Percentiles rank a stretch among this genome's conserved stretches.
Evolutionary conservation across 2,113 vertebrate species (phyloP).

Genomic region (Leptobrachium ailaonicum): DNA sequence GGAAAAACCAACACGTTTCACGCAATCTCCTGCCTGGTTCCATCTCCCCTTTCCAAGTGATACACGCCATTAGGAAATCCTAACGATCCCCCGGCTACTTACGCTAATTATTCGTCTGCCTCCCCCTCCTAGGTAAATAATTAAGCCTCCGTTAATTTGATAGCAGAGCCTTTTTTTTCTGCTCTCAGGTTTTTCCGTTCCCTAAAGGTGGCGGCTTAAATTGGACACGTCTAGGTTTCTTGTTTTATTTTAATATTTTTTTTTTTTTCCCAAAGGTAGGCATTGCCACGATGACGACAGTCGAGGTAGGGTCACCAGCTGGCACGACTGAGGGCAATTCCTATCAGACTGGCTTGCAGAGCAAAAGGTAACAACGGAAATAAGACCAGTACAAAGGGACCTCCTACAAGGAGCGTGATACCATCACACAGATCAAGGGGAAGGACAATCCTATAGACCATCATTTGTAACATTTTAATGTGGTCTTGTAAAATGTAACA

Average conservation of each 20-base stretch:
- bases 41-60: constrained; percentile 15
- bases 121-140: constrained; percentile 43
- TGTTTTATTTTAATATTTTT: background rate
- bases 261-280: background rate
- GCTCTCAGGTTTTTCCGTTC: constrained; percentile 15
- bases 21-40: constrained; percentile 10
- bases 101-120: constrained; percentile 23
- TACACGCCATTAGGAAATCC: constrained; percentile 29
- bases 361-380: too few species aligned
- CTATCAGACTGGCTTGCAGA: too few species aligned
- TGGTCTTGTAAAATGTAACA: too few species aligned
- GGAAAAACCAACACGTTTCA: constrained; percentile 30
- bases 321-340: too few species aligned
- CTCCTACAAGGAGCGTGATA: too few species aligned
- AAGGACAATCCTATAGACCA: too few species aligned
- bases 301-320: too few species aligned
- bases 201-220: background rate
- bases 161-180: constrained; percentile 15
- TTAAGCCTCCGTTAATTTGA: constrained; percentile 22
- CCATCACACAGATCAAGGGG: too few species aligned
- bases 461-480: too few species aligned
- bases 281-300: too few species aligned
- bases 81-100: constrained; percentile 32
- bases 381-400: too few species aligned
- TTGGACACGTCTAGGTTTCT: background rate